These are phyloP conservation scores for Propsilocerus akamusi DNA, from an alignment of 1,140 invertebrate genomes.

Conservation along the genomic window DNA sequence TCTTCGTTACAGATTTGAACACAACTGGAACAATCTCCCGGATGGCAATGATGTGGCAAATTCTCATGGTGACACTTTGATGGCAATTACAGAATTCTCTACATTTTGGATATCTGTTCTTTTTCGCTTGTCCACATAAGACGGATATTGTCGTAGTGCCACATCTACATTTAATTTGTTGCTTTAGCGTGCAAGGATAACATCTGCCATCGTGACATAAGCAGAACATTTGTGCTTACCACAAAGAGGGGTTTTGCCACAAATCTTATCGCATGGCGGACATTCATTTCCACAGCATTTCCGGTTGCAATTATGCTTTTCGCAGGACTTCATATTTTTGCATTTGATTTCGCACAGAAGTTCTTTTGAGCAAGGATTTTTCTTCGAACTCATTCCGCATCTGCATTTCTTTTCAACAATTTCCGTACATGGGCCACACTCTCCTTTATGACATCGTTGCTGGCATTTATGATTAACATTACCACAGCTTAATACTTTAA, in stretches of 20 bases:
- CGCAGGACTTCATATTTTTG: conserved; percentile 58
- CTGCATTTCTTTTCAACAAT: conserved; percentile 60
- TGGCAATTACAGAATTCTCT: conserved; percentile 45
- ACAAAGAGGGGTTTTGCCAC: conserved; percentile 63
- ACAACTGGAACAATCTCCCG: conserved; percentile 72
- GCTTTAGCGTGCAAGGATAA: conserved; percentile 69
- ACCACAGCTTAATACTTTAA: conserved; percentile 61
- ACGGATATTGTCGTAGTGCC: conserved; percentile 58
- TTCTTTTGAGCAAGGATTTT: conserved; percentile 72
- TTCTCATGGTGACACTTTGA: conserved; percentile 63
- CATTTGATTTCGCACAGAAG: conserved; percentile 83
- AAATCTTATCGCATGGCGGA: conserved; percentile 72
- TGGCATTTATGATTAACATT: conserved; percentile 72
- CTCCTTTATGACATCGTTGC: conserved; percentile 63
- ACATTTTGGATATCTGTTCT: conserved; percentile 61
- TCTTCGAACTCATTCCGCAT: conserved; percentile 62
- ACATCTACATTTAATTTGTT: conserved; percentile 65
- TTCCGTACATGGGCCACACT: conserved; percentile 67
- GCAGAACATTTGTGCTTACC: conserved; percentile 84
- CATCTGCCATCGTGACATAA: conserved; percentile 82
- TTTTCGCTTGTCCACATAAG: conserved; percentile 66
- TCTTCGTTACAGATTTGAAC: conserved; percentile 46
- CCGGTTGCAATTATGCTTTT: conserved; percentile 69
- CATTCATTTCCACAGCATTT: conserved; percentile 81
- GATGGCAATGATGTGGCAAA: conserved; percentile 62